phyloP scores from a whole-genome alignment of 2,888 invertebrate species.

The Diabrotica balteata region DNA sequence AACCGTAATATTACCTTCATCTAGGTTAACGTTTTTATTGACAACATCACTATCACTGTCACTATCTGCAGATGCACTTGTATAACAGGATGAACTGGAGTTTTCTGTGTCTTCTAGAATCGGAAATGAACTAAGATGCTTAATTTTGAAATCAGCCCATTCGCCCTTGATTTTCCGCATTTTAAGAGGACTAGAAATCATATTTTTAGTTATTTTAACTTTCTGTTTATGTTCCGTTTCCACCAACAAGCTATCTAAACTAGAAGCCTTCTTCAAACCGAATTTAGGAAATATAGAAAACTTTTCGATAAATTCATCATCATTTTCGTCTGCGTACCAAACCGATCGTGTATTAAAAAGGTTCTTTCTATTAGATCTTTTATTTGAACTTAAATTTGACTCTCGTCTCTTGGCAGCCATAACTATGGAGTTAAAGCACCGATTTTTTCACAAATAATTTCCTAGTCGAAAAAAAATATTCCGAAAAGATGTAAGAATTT shows the following conservation, averaged over 20 bases:
- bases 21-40: no score
- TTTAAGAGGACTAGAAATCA: conserved; percentile 26
- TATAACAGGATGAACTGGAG: no score
- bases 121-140: conserved; percentile 4
- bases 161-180: conserved; percentile 24
- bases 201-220: conserved; percentile 24
- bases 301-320: background rate
- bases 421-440: no score
- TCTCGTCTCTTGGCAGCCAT: no score
- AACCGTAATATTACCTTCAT: no score
- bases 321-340: conserved; percentile 33
- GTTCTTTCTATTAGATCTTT: conserved; percentile 28
- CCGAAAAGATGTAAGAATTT: background rate
- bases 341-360: conserved; percentile 32
- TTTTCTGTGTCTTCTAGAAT: conserved; percentile 16
- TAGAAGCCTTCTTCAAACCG: conserved; percentile 27
- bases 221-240: background rate
- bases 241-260: conserved; percentile 31
- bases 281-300: background rate
- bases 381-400: background rate
- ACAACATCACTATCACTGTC: background rate
- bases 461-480: background rate
- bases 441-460: no score
- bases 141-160: conserved; percentile 15
- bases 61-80: background rate